Evolutionary conservation across 1,140 invertebrate genomes (phyloP), one percentile per base, ranked within the genome.

Genomic region (Saccostrea glomerata): DNA sequence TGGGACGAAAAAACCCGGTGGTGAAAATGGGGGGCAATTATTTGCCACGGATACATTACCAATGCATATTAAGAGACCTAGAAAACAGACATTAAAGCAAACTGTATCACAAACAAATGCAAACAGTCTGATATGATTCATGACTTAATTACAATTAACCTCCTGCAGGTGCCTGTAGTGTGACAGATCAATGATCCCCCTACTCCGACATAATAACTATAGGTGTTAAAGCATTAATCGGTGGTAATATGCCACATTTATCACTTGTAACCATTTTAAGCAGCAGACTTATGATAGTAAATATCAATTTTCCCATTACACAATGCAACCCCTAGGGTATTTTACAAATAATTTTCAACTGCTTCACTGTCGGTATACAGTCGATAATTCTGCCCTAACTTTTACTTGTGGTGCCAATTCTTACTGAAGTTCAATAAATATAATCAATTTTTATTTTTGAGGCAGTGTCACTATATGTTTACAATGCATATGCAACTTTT

Each of bases 331-430:
- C 70, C 70, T 17, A 36, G 25, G 25, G 70, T 77, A 77, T 77
- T 77, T 77, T 36, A 77, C 70, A 77, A 77, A 77, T 77, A 77
- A 36, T 77, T 77, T 77, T 30, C 70, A 77, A 77, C 70, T 77
- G 70, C 70, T 36, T 5, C 25, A 36, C 70, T 77, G 70, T 30
- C 70, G 25, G 23, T 13, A 77, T 77, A 30, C 13, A 25, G 25
- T 77, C 70, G 25, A 77, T 77, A 77, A 77, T 77, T 77, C 70
- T 36, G 70, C 25, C 23, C 70, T 36, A 30, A 77, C 70, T 77
- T 77, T 77, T 77, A 77, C 70, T 77, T 77, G 23, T 30, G 70
- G 70, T 77, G 70, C 25, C 70, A 77, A n/a, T n/a, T 77, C 70
- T 77, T 77, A 77, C 30, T 77, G 70, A 36, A 30, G 25, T 77